Evolutionary conservation across 2,888 invertebrate genomes (phyloP), one percentile per base, ranked within the genome.

Genomic region (Lacanobia wlatinum): DNA sequence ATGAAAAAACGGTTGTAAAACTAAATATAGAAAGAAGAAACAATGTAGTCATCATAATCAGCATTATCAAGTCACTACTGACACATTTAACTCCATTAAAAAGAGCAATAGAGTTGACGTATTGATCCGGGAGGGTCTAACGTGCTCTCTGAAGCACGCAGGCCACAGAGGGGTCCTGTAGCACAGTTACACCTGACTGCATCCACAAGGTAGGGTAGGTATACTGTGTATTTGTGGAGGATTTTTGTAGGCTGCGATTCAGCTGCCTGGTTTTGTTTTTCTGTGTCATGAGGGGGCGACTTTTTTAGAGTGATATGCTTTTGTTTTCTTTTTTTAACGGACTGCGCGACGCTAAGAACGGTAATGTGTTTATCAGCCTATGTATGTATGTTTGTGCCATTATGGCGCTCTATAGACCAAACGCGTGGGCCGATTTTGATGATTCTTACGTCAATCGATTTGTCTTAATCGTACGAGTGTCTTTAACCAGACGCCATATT

Each of bases 141-240:
- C n/a, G 65, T 73, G 80, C 1, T 73, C 73, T 14, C 8, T 65
- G 73, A 58, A 73, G 61, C 80, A 76, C 55, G 66, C 56, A 79
- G 53, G n/a, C 53, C 46, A 16, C 10, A 5, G 62, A 78, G 60
- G 76, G 76, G 55, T 60, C 60, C 50, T 64, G 78, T 28, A 76
- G 38, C 69, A 59, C 53, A 64, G 60, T 72, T 78, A 78, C 76
- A 76, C 73, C 55, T 78, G 59, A 78, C 14, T 52, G 76, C 79
- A 76, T 73, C 1, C 21, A 23, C 34, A 61, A 61, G 14, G 53
- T 48, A 34, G 74, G 60, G 61, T 58, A 6, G 50, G 0, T 21
- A 43, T 16, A 34, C 50, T 18, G 71, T 38, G 6, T 40, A 23
- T 18, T 14, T 8, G 4, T 34, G 12, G 46, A 23, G 48, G 21